Conservation (phyloP, 2,113 vertebrate genomes). For the Mormyrus iriodes region DNA sequence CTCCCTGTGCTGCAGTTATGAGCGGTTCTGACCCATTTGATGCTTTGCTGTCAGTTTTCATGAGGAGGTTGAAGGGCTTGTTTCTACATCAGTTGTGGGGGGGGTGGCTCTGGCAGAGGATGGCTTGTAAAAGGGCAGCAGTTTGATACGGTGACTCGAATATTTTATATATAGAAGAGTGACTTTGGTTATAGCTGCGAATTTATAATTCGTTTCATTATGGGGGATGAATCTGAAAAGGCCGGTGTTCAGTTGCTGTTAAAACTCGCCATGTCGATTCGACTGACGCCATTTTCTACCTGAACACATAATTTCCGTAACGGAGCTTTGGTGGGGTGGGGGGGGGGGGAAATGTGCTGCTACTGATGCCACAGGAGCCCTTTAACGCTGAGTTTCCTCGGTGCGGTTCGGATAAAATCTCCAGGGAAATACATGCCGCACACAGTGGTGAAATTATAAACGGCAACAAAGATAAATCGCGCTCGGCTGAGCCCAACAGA, state of each 20-base stretch:
- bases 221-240: background rate
- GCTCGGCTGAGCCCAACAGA: constrained; percentile 27
- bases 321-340: background rate
- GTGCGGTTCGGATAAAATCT: background rate
- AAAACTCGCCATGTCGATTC: background rate
- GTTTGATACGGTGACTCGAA: background rate
- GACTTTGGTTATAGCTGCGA: background rate
- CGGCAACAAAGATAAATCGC: background rate
- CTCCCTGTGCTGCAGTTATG: background rate
- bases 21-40: background rate
- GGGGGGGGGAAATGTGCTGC: background rate
- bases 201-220: background rate
- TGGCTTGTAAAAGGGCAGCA: background rate
- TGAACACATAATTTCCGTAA: background rate
- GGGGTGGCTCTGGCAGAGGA: background rate
- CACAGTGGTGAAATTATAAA: constrained; percentile 16
- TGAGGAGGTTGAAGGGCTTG: background rate
- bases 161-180: background rate
- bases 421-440: background rate
- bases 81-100: background rate
- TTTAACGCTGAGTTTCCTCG: background rate
- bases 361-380: background rate
- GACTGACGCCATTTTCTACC: background rate
- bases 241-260: background rate
- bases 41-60: background rate